phyloP scores from a whole-genome alignment of 2,797 vertebrate genomes.

The Steatocranus sp. region DNA sequence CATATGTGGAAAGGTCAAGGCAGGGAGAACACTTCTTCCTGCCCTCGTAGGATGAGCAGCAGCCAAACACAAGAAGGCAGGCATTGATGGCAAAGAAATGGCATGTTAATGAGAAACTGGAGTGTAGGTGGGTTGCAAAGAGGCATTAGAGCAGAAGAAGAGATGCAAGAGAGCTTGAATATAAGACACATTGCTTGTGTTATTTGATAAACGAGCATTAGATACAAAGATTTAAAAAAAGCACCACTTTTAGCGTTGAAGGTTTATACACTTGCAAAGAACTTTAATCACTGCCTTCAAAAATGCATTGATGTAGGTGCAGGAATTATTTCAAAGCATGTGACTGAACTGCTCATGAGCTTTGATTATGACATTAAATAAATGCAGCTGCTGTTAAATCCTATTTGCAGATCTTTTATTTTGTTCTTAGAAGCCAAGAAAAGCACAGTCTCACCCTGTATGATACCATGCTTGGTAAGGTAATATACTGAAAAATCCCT shows the following conservation, averaged over 20 bases:
- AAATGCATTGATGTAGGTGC: not conserved
- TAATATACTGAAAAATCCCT: conserved; percentile 30
- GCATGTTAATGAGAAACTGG: not conserved
- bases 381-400: conserved; percentile 12
- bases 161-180: not conserved
- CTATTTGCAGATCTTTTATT: conserved; percentile 29
- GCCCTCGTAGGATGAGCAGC: not conserved
- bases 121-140: not conserved
- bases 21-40: not conserved
- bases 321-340: not conserved
- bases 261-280: not conserved
- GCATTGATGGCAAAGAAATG: not conserved
- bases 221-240: not conserved
- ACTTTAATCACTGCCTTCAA: not conserved
- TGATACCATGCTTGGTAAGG: conserved; percentile 5
- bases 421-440: conserved; percentile 25
- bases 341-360: not conserved
- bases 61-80: not conserved
- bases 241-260: not conserved
- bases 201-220: not conserved
- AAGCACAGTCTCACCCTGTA: not conserved
- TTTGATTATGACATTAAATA: conserved; percentile 1
- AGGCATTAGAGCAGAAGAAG: not conserved
- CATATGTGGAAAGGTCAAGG: not conserved
- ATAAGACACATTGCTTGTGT: not conserved